Evolutionary conservation across 2,797 vertebrate genomes (phyloP).

Genomic region (Atherinosoma microstoma): DNA sequence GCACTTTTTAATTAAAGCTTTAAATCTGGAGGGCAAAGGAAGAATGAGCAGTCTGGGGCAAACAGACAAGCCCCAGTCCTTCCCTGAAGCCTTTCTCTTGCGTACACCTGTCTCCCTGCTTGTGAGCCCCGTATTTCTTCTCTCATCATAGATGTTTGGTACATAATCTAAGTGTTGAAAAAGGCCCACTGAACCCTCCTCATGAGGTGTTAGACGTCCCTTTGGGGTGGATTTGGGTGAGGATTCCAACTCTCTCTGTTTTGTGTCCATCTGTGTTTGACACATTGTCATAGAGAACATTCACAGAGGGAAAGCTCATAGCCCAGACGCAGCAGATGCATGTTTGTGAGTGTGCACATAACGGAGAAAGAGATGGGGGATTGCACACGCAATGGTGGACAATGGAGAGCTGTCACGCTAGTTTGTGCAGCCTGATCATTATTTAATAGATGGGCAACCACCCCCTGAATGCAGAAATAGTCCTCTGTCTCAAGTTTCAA

Average conservation of each 20-base stretch:
- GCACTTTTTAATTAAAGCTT: slow-evolving; percentile 84
- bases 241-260: slow-evolving; percentile 59
- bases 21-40: slow-evolving; percentile 67
- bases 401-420: slow-evolving; percentile 85
- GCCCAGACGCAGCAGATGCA: slow-evolving; percentile 79
- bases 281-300: slow-evolving; percentile 67
- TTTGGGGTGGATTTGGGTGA: slow-evolving; percentile 58
- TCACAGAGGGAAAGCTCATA: slow-evolving; percentile 59
- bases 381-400: slow-evolving; percentile 77
- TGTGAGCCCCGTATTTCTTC: slow-evolving; percentile 22
- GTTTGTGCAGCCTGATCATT: slow-evolving; percentile 86
- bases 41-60: slow-evolving; percentile 48
- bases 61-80: slow-evolving; percentile 40
- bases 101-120: slow-evolving; percentile 60
- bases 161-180: slow-evolving; percentile 30
- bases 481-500: slow-evolving; percentile 60
- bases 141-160: slow-evolving; percentile 41
- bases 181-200: slow-evolving; percentile 74
- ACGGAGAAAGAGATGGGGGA: slow-evolving; percentile 67
- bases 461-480: slow-evolving; percentile 69
- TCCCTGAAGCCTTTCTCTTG: slow-evolving; percentile 34
- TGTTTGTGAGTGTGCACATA: slow-evolving; percentile 71
- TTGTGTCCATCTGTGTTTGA: slow-evolving; percentile 72
- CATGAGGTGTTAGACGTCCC: slow-evolving; percentile 52
- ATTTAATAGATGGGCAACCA: slow-evolving; percentile 83